A percentile compares a stretch with the other conserved stretches of the same genome.
Conservation (phyloP, 1,140 invertebrate species). For the Pseudomyrmex pallidus region DNA sequence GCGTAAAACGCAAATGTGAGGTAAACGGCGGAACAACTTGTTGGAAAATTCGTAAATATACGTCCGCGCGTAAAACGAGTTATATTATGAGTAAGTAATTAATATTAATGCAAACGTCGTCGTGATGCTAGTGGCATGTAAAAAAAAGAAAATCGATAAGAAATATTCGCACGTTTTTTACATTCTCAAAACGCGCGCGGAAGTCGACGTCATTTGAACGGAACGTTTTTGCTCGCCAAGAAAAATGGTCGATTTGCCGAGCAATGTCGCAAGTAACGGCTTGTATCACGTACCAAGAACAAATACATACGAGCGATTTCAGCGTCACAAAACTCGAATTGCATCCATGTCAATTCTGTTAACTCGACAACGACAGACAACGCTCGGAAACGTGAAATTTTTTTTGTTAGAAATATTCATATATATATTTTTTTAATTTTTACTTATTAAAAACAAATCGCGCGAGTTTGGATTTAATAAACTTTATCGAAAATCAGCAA, state of each 20-base stretch:
- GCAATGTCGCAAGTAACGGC: neutral
- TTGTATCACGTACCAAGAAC: neutral
- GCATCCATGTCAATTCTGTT: conserved; percentile 23
- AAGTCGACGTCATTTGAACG: neutral
- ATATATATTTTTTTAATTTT: too few relatives aligned
- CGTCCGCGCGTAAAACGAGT: neutral
- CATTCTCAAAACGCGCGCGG: conserved; percentile 3
- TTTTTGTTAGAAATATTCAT: neutral
- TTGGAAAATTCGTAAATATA: neutral
- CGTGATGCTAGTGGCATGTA: neutral
- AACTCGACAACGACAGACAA: neutral
- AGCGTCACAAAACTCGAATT: conserved; percentile 16
- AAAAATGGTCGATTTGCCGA: conserved; percentile 32
- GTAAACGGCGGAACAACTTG: conserved; percentile 18
- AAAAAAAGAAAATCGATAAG: neutral
- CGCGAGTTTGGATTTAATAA: too few relatives aligned
- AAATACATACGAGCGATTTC: neutral
- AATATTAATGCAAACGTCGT: conserved; percentile 35
- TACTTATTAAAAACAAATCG: too few relatives aligned
- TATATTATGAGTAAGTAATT: neutral
- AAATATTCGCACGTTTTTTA: neutral
- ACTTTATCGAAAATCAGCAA: too few relatives aligned
- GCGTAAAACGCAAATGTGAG: conserved; percentile 23
- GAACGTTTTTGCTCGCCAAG: conserved; percentile 14
- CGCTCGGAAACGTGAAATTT: neutral